Percentiles rank a stretch among this genome's conserved stretches.
Evolutionary conservation across 2,113 vertebrate genomes (phyloP).

Genomic region (Capreolus pygargus): DNA sequence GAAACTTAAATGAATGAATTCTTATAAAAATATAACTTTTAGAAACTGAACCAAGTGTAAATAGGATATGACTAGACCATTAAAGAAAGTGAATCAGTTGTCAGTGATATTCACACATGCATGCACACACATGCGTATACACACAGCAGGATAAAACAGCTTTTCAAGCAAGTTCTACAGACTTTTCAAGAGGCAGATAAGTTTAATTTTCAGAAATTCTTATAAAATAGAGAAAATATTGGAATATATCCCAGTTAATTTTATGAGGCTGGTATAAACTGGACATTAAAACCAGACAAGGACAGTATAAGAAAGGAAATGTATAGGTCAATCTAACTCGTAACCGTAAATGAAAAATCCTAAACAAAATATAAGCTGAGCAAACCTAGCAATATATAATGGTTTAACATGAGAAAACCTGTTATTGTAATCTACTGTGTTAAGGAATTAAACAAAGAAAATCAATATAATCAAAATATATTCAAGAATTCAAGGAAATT

Average conservation of each 20-base stretch:
- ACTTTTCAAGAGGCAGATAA: background rate
- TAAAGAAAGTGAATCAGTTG: background rate
- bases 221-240: background rate
- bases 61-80: background rate
- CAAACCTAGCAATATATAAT: background rate
- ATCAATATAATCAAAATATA: background rate
- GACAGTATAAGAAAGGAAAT: background rate
- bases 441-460: constrained; percentile 9
- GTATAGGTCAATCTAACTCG: background rate
- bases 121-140: background rate
- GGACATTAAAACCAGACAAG: background rate
- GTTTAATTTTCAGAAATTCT: constrained; percentile 34
- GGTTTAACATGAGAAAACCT: background rate
- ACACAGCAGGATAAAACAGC: background rate
- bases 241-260: background rate
- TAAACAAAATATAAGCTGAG: background rate
- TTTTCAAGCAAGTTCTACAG: background rate
- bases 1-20: background rate
- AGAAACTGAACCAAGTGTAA: background rate
- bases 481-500: background rate
- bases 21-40: background rate
- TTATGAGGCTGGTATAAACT: background rate
- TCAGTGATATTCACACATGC: background rate
- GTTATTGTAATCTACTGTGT: background rate
- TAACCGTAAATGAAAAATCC: background rate